These are phyloP conservation scores for Plemyria rubiginata DNA, from an alignment of 2,888 invertebrate species.

Conservation along the genomic window DNA sequence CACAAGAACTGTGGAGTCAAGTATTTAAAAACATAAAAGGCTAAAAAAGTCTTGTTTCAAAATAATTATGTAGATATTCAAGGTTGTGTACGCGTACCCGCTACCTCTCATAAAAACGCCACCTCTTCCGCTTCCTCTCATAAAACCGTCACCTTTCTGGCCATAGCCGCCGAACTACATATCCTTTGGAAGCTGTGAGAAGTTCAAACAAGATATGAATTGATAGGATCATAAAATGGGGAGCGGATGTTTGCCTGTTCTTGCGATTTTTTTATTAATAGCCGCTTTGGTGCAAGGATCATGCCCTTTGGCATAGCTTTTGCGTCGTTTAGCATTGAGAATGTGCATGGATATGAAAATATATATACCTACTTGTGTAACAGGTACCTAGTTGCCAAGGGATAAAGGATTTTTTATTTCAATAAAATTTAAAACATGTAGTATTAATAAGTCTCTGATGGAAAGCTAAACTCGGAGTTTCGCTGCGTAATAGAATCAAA, in stretches of 20 bases:
- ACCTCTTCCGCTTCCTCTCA: conserved; percentile 31
- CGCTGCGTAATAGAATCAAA: too few relatives aligned
- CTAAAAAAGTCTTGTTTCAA: too few relatives aligned
- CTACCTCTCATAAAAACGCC: conserved; percentile 33
- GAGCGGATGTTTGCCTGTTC: conserved; percentile 65
- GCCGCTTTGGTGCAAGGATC: conserved; percentile 26
- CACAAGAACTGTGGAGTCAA: too few relatives aligned
- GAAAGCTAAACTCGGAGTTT: too few relatives aligned
- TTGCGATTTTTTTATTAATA: conserved; percentile 50
- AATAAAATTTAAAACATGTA: too few relatives aligned
- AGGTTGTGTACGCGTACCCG: conserved; percentile 3
- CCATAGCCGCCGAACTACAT: conserved; percentile 34
- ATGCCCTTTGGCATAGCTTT: conserved; percentile 60
- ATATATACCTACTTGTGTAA: conserved; percentile 4
- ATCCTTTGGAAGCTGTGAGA: conserved; percentile 65
- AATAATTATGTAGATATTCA: too few relatives aligned
- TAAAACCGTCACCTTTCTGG: conserved; percentile 44
- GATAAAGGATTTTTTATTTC: too few relatives aligned
- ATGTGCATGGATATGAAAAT: conserved; percentile 14
- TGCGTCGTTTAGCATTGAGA: conserved; percentile 30
- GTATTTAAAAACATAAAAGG: too few relatives aligned
- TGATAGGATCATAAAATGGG: conserved; percentile 62
- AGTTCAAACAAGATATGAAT: conserved; percentile 79
- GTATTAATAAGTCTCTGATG: too few relatives aligned
- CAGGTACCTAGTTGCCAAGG: conserved; percentile 7